phyloP scores from a whole-genome alignment of 1,140 invertebrate species.

The Pseudomyrmex concolor region DNA sequence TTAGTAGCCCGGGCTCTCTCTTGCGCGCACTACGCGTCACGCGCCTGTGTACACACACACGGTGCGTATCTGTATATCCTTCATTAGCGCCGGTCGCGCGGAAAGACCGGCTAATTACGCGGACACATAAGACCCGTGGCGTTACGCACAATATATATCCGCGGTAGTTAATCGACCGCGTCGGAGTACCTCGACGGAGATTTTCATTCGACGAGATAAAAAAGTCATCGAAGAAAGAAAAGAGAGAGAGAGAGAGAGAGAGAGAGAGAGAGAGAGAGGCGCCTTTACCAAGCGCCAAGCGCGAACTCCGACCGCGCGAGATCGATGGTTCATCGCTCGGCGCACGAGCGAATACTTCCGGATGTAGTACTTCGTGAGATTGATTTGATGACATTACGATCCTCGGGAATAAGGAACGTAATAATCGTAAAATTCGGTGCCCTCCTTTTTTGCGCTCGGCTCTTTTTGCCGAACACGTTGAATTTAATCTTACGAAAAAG shows the following conservation, averaged over 20 bases:
- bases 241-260: background rate
- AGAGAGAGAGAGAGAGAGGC: background rate
- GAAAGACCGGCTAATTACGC: constrained; percentile 79
- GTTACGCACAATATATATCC: constrained; percentile 74
- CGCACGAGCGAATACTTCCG: constrained; percentile 16
- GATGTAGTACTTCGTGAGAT: constrained; percentile 29
- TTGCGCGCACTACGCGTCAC: too few species aligned
- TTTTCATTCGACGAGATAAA: constrained; percentile 14
- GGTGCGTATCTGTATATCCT: constrained; percentile 66
- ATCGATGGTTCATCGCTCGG: constrained; percentile 46
- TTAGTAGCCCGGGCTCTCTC: constrained; percentile 59
- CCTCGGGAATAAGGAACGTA: background rate
- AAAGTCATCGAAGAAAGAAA: background rate
- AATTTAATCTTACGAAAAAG: constrained; percentile 39
- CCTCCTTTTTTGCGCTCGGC: constrained; percentile 13
- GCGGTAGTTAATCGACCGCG: constrained; percentile 64
- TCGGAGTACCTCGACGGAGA: constrained; percentile 41
- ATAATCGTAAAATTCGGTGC: constrained; percentile 44
- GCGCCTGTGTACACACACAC: background rate
- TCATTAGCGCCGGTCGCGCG: constrained; percentile 76
- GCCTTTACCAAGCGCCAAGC: constrained; percentile 49
- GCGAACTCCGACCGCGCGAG: constrained; percentile 60
- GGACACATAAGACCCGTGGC: constrained; percentile 60
- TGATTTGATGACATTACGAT: constrained; percentile 49
- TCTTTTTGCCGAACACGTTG: background rate